Percentiles rank a stretch among this genome's conserved stretches.
Conservation (phyloP, 2,797 vertebrate genomes). For the Ceyx erithaca region DNA sequence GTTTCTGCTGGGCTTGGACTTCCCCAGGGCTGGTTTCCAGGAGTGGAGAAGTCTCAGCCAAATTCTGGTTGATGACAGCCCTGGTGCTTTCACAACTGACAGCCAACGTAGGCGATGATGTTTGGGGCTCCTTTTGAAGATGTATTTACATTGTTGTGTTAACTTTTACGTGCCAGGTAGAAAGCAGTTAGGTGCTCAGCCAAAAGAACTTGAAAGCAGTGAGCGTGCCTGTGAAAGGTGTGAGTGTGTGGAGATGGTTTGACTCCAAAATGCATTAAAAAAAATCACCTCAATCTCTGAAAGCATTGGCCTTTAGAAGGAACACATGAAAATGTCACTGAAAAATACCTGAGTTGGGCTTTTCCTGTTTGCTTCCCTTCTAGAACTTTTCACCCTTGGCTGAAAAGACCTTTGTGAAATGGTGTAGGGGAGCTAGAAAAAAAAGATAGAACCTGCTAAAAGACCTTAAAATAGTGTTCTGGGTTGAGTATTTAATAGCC, state of each 20-base stretch:
- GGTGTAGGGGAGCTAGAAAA: neutral
- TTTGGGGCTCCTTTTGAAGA: slow-evolving; percentile 43
- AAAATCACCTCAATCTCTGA: neutral
- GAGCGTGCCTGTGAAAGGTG: neutral
- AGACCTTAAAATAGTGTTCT: neutral
- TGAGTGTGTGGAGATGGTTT: neutral
- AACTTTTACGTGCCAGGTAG: neutral
- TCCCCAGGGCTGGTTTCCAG: slow-evolving; percentile 25
- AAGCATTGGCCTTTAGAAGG: neutral
- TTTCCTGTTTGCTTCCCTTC: neutral
- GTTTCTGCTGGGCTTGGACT: neutral
- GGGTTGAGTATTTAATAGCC: neutral
- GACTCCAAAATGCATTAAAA: neutral
- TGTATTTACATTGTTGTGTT: neutral
- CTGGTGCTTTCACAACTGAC: slow-evolving; percentile 29
- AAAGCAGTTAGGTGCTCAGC: neutral
- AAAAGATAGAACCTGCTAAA: neutral
- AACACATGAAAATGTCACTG: neutral
- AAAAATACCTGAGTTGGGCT: neutral
- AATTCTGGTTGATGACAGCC: slow-evolving; percentile 27
- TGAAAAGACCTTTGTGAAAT: slow-evolving; percentile 14
- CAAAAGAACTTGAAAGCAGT: neutral
- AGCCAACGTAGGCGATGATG: neutral
- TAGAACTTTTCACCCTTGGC: neutral
- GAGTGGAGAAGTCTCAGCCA: neutral